Evolutionary conservation across 1,140 invertebrate genomes (phyloP), one percentile per base, ranked within the genome.

Genomic region (Philopotamus ludificatus): DNA sequence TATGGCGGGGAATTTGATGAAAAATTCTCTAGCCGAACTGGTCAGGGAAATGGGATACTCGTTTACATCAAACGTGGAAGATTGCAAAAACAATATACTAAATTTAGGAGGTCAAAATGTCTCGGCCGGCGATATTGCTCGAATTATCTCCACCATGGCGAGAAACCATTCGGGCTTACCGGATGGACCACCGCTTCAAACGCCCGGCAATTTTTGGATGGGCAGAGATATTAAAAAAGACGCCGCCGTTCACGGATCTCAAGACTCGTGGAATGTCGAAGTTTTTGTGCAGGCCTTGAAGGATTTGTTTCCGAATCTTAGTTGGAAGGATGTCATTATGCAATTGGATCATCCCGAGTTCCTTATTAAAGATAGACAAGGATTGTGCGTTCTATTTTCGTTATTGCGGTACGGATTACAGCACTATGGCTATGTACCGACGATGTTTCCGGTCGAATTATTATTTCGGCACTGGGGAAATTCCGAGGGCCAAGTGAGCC

Each of bases 391-490:
- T 3, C 75, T 98, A 3, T 86, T 95, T 47, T 89, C 88, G 49
- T 91, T 90, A 42, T 76, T 98, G 3, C 83, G 87, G 53, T 77
- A 91, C 22, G 93, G 91, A 1, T 81, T 95, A 0, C 88, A 92
- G 74, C 55, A 15, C 28, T 84, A 84, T 60, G 86, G 88, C 61
- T 85, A 88, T 63, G 89, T 86, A 72, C 85, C 85, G 18, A 76
- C 82, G 1, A 81, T 86, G 65, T 96, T 97, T 75, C 95, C 95
- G 12, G 86, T 95, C 21, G 94, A 97, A 73, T 85, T 88, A 59
- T 83, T 97, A 66, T 98, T 95, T 76, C 83, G 91, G 50, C 85
- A 88, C 47, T 98, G 95, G 95, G 90, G 91, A 65, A 95, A 98
- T 76, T 83, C 89, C 10, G 95, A 98, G 73, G 93, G 92, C 39